Percentiles rank a stretch among this genome's conserved stretches.
Evolutionary conservation across 2,888 invertebrate genomes (phyloP).

Genomic region (Scaptomyza cyrtandrae): DNA sequence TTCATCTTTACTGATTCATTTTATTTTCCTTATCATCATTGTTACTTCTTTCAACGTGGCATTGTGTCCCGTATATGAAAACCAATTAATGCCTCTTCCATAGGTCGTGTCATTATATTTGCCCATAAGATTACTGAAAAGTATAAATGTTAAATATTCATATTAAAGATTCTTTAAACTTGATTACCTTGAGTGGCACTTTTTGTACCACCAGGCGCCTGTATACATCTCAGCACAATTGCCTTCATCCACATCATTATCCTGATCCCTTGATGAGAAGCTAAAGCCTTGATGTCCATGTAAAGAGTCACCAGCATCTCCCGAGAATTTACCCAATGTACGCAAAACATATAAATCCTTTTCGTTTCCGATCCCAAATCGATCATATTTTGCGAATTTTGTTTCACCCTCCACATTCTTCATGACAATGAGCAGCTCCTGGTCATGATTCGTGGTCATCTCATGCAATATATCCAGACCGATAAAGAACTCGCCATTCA

Average conservation of each 20-base stretch:
- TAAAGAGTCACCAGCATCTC: conserved; percentile 88
- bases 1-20: background rate
- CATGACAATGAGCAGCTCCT: conserved; percentile 87
- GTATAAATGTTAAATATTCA: too few relatives aligned
- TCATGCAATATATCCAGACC: conserved; percentile 88
- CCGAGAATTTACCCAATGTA: conserved; percentile 87
- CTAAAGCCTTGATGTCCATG: conserved; percentile 88
- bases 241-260: conserved; percentile 89
- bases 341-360: conserved; percentile 88
- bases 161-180: too few relatives aligned
- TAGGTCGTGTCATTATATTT: conserved; percentile 86
- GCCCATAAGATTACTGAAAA: conserved; percentile 88
- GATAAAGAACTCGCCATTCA: conserved; percentile 89
- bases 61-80: conserved; percentile 87
- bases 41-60: conserved; percentile 87
- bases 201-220: conserved; percentile 91
- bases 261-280: conserved; percentile 88
- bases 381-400: conserved; percentile 87
- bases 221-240: conserved; percentile 88
- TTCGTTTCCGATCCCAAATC: conserved; percentile 88
- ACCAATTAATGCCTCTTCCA: conserved; percentile 89
- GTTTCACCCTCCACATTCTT: conserved; percentile 86
- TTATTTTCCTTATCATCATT: conserved; percentile 87
- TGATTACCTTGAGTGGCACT: conserved; percentile 87
- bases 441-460: conserved; percentile 81